phyloP scores from a whole-genome alignment of 2,113 vertebrate species.

The Manacus vitellinus region DNA sequence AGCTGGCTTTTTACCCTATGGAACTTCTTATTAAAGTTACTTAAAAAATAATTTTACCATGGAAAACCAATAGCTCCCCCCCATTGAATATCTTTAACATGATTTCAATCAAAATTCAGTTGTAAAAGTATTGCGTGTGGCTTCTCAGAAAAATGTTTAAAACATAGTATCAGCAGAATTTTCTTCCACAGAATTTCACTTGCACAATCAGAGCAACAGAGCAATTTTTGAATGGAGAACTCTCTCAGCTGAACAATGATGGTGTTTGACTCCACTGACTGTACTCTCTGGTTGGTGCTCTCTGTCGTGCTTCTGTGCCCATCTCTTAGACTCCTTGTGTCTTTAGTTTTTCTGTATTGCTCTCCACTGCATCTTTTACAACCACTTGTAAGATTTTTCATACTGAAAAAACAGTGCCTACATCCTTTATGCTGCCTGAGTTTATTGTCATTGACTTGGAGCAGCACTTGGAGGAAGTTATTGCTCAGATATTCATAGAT shows the following conservation, averaged over 20 bases:
- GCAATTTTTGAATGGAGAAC: background rate
- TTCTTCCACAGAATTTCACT: background rate
- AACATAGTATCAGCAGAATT: background rate
- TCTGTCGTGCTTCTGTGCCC: background rate
- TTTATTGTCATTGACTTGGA: background rate
- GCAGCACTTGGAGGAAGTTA: background rate
- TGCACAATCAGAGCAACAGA: background rate
- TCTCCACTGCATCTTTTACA: background rate
- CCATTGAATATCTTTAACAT: background rate
- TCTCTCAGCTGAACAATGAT: accelerated
- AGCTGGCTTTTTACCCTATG: background rate
- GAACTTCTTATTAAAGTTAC: background rate
- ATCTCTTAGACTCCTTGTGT: background rate
- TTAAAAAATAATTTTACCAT: background rate
- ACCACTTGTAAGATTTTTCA: background rate
- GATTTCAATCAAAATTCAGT: background rate
- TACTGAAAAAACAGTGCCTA: background rate
- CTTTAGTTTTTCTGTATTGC: background rate
- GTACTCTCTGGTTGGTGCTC: background rate
- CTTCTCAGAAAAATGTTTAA: background rate
- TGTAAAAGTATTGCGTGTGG: background rate
- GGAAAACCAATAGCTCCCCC: background rate
- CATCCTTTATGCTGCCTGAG: no score
- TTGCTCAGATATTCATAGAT: background rate
- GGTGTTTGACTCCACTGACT: background rate